Evolutionary conservation across 2,113 vertebrate species (phyloP).

Genomic region (Istiophorus platypterus): DNA sequence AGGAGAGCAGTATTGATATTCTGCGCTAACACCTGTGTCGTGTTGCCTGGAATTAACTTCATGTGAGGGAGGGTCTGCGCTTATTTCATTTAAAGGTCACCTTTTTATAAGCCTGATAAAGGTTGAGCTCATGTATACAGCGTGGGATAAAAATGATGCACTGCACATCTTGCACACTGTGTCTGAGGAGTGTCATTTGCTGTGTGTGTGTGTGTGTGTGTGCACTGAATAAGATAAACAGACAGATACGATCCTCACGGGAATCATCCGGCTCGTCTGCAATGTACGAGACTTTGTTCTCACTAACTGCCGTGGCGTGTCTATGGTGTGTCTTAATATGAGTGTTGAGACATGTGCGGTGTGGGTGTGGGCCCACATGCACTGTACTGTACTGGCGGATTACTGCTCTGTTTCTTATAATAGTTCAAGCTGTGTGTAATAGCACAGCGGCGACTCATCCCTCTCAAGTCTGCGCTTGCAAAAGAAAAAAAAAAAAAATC

Average conservation of each 20-base stretch:
- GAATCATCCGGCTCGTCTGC: constrained; percentile 39
- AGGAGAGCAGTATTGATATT: constrained; percentile 74
- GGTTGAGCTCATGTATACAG: constrained; percentile 61
- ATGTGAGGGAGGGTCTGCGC: constrained; percentile 67
- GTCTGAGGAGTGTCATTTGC: constrained; percentile 28
- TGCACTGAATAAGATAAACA: constrained; percentile 31
- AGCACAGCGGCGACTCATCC: constrained; percentile 59
- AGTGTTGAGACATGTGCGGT: constrained; percentile 58
- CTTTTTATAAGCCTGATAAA: constrained; percentile 78
- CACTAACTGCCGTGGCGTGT: constrained; percentile 45
- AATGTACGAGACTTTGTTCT: constrained; percentile 51
- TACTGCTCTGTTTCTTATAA: constrained; percentile 50
- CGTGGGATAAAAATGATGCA: constrained; percentile 69
- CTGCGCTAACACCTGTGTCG: constrained; percentile 66
- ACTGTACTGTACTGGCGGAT: constrained; percentile 19
- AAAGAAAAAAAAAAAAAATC: too few relatives aligned
- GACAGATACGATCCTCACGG: constrained; percentile 29
- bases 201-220: constrained; percentile 18
- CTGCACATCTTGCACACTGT: constrained; percentile 8
- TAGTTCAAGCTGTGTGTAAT: constrained; percentile 51
- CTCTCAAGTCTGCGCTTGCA: constrained; percentile 62
- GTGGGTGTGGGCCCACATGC: constrained; percentile 46
- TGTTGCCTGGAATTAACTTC: constrained; percentile 76
- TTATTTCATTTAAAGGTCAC: constrained; percentile 78
- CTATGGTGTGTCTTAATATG: constrained; percentile 46